These are phyloP conservation scores for Drosophila arawakana DNA, from an alignment of 1,140 invertebrate genomes.

Conservation along the genomic window DNA sequence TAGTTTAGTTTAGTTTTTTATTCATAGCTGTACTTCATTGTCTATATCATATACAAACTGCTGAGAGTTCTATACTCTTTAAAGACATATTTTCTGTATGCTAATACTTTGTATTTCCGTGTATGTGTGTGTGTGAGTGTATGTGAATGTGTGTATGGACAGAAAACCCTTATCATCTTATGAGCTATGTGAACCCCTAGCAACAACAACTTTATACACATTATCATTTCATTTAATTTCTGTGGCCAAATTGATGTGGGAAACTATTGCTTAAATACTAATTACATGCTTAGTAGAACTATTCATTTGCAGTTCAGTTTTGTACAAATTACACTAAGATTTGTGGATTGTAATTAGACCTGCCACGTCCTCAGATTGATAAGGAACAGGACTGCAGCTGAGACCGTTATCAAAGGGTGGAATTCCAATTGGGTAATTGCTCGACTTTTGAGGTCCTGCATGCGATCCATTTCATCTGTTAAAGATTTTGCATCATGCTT, in stretches of 20 bases:
- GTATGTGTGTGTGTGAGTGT: background rate
- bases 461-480: slow-evolving; percentile 73
- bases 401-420: background rate
- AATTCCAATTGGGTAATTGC: background rate
- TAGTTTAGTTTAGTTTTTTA: slow-evolving; percentile 24
- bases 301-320: slow-evolving; percentile 37
- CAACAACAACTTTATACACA: slow-evolving; percentile 78
- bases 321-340: slow-evolving; percentile 60
- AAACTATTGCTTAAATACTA: slow-evolving; percentile 57
- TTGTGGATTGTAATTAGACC: slow-evolving; percentile 29
- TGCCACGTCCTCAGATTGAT: slow-evolving; percentile 50
- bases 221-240: slow-evolving; percentile 33
- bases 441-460: slow-evolving; percentile 66
- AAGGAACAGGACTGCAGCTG: background rate
- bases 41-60: slow-evolving; percentile 30
- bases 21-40: slow-evolving; percentile 17
- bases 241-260: slow-evolving; percentile 48
- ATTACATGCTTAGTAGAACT: slow-evolving; percentile 48
- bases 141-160: slow-evolving; percentile 4
- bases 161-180: slow-evolving; percentile 48
- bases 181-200: slow-evolving; percentile 57
- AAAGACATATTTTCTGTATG: slow-evolving; percentile 54
- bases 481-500: slow-evolving; percentile 79
- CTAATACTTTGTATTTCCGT: slow-evolving; percentile 82
- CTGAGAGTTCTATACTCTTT: slow-evolving; percentile 10